phyloP scores from a whole-genome alignment of 2,888 invertebrate genomes.

The Nomada fabriciana region DNA sequence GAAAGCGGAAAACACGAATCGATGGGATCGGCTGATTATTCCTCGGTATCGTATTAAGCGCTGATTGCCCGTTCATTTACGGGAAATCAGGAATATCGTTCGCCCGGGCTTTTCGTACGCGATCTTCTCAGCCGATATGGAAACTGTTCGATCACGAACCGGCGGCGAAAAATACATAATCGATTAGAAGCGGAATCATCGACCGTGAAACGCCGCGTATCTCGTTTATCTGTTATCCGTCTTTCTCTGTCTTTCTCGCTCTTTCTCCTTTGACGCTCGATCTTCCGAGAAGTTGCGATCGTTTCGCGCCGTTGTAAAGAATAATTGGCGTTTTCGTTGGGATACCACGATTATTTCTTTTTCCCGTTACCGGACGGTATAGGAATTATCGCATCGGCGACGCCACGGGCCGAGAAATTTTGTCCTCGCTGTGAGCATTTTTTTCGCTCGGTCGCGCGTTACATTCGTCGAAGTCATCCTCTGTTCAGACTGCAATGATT shows the following conservation, averaged over 20 bases:
- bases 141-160: constrained; percentile 40
- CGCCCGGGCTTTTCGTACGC: constrained; percentile 30
- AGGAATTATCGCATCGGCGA: constrained; percentile 37
- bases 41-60: constrained; percentile 42
- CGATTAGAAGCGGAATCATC: constrained; percentile 66
- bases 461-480: constrained; percentile 9
- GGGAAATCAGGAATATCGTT: constrained; percentile 53
- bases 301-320: constrained; percentile 51
- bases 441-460: constrained; percentile 1
- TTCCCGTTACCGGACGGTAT: constrained; percentile 56
- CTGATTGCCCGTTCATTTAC: constrained; percentile 60
- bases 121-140: constrained; percentile 60
- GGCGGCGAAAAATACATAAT: constrained; percentile 67
- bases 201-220: constrained; percentile 66
- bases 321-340: constrained; percentile 64
- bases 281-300: constrained; percentile 55
- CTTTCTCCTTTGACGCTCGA: constrained; percentile 32
- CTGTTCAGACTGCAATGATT: not conserved
- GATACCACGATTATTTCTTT: constrained; percentile 44
- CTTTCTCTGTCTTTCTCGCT: constrained; percentile 9
- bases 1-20: constrained; percentile 34
- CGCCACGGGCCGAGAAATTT: constrained; percentile 22
- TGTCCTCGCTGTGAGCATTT: constrained; percentile 16
- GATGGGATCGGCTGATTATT: constrained; percentile 51
- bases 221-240: constrained; percentile 70